Evolutionary conservation across 2,797 vertebrate species (phyloP).

Genomic region (Sebastes matsubarae): DNA sequence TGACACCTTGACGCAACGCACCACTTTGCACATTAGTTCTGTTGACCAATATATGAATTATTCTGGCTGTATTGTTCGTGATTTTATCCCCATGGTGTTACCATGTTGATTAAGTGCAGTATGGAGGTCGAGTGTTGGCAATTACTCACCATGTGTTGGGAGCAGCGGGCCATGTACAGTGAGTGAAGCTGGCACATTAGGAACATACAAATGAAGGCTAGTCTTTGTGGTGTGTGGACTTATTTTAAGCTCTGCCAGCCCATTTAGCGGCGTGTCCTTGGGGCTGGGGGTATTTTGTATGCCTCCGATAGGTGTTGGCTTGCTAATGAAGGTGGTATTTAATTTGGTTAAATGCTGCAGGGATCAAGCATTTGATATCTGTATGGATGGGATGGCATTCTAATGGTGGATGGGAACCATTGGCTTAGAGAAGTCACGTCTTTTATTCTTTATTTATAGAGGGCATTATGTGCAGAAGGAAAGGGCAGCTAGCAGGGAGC

Average conservation of each 20-base stretch:
- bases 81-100: conserved; percentile 75
- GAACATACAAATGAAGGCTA: conserved; percentile 81
- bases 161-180: conserved; percentile 73
- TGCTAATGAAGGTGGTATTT: conserved; percentile 79
- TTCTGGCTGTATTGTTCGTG: conserved; percentile 73
- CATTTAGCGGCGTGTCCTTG: conserved; percentile 73
- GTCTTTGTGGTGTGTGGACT: conserved; percentile 66
- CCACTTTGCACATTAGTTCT: conserved; percentile 68
- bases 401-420: conserved; percentile 50
- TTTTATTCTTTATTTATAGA: conserved; percentile 72
- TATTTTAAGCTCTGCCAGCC: conserved; percentile 74
- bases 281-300: conserved; percentile 67
- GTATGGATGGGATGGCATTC: conserved; percentile 65
- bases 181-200: conserved; percentile 76
- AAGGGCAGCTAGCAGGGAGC: conserved; percentile 61
- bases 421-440: conserved; percentile 38
- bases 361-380: conserved; percentile 70
- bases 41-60: conserved; percentile 82
- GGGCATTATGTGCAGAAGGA: conserved; percentile 65
- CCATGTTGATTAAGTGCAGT: conserved; percentile 78
- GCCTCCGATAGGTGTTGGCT: conserved; percentile 64
- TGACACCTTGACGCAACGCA: conserved; percentile 62
- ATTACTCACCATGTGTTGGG: conserved; percentile 79
- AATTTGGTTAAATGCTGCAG: conserved; percentile 82
- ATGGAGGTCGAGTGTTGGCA: conserved; percentile 79